A percentile compares a stretch with the other conserved stretches of the same genome.
Evolutionary conservation across 1,140 invertebrate species (phyloP).

Genomic region (Zeugodacus cucurbitae): DNA sequence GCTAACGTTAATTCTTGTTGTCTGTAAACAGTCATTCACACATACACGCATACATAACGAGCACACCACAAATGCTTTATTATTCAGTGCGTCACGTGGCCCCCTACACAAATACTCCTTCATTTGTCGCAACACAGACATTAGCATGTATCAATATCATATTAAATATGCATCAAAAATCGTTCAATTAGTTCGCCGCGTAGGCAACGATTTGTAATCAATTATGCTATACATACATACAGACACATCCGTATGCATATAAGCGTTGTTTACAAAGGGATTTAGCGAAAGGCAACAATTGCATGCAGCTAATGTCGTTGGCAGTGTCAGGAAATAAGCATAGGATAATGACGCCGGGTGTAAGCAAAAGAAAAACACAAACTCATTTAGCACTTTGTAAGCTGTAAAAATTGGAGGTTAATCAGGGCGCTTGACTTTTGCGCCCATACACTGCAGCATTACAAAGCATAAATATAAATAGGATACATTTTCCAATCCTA

Average conservation of each 20-base stretch:
- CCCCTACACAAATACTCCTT: too few relatives aligned
- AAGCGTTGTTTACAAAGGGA: not conserved
- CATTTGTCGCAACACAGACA: not conserved
- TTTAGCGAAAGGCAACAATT: not conserved
- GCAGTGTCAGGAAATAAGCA: not conserved
- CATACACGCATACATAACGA: too few relatives aligned
- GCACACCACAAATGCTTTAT: too few relatives aligned
- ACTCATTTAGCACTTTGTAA: not conserved
- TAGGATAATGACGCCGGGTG: not conserved
- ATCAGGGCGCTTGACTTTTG: not conserved
- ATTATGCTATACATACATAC: not conserved
- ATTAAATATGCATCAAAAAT: slow-evolving; percentile 20
- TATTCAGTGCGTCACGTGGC: too few relatives aligned
- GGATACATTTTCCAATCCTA: too few relatives aligned
- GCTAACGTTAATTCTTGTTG: too few relatives aligned
- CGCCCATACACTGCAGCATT: not conserved
- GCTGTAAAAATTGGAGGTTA: not conserved
- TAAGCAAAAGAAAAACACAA: too few relatives aligned
- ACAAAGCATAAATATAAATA: not conserved
- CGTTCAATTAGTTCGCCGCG: not conserved
- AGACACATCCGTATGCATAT: not conserved
- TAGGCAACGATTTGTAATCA: not conserved
- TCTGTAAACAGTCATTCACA: too few relatives aligned
- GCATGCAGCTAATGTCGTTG: not conserved
- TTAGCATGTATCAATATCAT: not conserved